phyloP scores from a whole-genome alignment of 2,797 vertebrate genomes.

The Arvicola amphibius region DNA sequence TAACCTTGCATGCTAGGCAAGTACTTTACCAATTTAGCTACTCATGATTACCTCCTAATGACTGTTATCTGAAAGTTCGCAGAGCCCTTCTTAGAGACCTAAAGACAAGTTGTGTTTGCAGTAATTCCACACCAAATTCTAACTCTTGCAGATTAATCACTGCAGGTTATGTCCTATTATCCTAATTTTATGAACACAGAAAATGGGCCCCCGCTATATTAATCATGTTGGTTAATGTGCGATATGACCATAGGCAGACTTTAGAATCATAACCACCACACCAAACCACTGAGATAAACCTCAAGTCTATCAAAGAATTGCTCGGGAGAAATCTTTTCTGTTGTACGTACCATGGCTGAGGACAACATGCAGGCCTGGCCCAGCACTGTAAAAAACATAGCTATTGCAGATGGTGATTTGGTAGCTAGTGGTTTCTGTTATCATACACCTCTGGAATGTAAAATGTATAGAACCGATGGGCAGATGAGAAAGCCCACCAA shows the following conservation, averaged over 20 bases:
- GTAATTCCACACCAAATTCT: neutral
- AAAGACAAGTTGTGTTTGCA: neutral
- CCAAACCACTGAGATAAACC: slow-evolving; percentile 50
- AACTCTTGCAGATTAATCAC: neutral
- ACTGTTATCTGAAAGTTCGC: neutral
- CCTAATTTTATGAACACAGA: slow-evolving; percentile 31
- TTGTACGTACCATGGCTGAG: neutral
- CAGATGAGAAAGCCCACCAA: neutral
- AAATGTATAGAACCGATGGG: neutral
- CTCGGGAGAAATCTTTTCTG: neutral
- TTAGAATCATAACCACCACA: neutral
- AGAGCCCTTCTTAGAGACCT: neutral
- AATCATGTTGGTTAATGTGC: neutral
- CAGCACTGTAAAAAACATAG: neutral
- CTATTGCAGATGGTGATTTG: neutral
- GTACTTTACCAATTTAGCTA: neutral
- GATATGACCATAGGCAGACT: neutral
- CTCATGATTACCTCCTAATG: neutral
- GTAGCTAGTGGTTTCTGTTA: neutral
- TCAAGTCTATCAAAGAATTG: neutral
- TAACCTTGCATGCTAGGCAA: neutral
- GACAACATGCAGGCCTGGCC: neutral
- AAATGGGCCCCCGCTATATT: neutral
- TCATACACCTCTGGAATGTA: neutral
- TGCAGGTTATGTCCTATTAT: neutral